These are phyloP conservation scores for Chlorops oryzae DNA, from an alignment of 1,140 invertebrate species.

Conservation along the genomic window DNA sequence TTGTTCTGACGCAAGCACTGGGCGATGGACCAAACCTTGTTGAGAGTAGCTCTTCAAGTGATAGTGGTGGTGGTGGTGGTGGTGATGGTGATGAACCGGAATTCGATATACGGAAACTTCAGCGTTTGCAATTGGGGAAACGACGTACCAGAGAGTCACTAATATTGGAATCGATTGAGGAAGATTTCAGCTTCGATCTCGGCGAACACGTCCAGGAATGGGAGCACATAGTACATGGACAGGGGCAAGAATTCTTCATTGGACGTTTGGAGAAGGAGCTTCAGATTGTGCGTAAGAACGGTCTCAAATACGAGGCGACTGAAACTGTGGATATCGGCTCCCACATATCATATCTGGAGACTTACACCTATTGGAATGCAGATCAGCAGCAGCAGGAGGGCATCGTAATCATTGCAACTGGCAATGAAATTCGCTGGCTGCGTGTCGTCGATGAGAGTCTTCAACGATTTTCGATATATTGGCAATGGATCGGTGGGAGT, in stretches of 20 bases:
- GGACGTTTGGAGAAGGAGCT: slow-evolving; percentile 20
- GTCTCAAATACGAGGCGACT: slow-evolving; percentile 6
- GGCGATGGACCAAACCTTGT: neutral
- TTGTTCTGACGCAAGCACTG: too few relatives aligned
- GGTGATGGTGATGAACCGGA: slow-evolving; percentile 1
- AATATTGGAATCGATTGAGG: slow-evolving; percentile 27
- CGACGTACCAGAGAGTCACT: slow-evolving; percentile 35
- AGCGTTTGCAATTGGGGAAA: slow-evolving; percentile 29
- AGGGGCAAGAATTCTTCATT: slow-evolving; percentile 27
- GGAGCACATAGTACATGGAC: slow-evolving; percentile 23
- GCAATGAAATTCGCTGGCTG: slow-evolving; percentile 27
- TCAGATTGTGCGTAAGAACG: slow-evolving; percentile 13
- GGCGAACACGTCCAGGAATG: slow-evolving; percentile 30
- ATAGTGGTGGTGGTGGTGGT: neutral
- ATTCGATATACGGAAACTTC: slow-evolving; percentile 30
- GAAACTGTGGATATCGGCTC: slow-evolving; percentile 9
- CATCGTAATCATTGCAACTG: slow-evolving; percentile 22
- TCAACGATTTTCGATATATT: slow-evolving; percentile 14
- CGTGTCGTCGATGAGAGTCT: slow-evolving; percentile 9
- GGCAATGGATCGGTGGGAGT: slow-evolving; percentile 28
- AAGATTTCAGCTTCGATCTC: slow-evolving; percentile 23
- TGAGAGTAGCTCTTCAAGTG: neutral
- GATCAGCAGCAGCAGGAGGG: slow-evolving; percentile 20
- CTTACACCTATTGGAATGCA: slow-evolving; percentile 26
- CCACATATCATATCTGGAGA: slow-evolving; percentile 15